Conservation (phyloP, 2,113 vertebrate species). For the Solenodon paradoxus region DNA sequence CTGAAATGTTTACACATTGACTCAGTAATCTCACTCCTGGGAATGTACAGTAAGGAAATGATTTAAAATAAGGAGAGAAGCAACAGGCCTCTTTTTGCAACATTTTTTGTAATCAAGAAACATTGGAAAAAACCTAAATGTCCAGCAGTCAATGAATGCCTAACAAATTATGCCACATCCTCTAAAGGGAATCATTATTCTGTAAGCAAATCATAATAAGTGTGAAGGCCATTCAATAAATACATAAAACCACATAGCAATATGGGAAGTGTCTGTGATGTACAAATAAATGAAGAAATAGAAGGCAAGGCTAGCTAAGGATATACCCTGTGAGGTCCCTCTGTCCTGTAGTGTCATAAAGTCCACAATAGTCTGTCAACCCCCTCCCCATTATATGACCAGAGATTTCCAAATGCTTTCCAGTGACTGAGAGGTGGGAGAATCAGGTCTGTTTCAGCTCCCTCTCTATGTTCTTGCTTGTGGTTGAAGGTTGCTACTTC, state of each 20-base stretch:
- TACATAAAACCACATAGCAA: background rate
- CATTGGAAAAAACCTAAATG: constrained; percentile 74
- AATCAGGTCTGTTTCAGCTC: background rate
- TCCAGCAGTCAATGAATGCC: constrained; percentile 59
- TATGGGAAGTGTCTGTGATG: constrained; percentile 15
- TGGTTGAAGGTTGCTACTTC: background rate
- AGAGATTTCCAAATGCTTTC: background rate
- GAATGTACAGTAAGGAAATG: constrained; percentile 61
- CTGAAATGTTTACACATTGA: constrained; percentile 55
- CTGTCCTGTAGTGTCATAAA: background rate
- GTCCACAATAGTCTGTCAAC: background rate
- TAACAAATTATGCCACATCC: constrained; percentile 51
- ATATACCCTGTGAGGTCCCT: background rate
- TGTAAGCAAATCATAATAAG: constrained; percentile 56
- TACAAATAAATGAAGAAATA: background rate
- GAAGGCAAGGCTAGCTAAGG: background rate
- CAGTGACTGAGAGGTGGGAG: background rate
- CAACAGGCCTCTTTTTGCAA: constrained; percentile 35
- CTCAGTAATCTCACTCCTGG: constrained; percentile 44
- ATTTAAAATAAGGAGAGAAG: constrained; percentile 42
- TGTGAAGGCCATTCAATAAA: constrained; percentile 47
- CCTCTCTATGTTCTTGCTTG: background rate
- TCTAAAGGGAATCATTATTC: constrained; percentile 55
- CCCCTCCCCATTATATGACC: background rate
- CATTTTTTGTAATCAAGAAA: constrained; percentile 61